Evolutionary conservation across 1,140 invertebrate genomes (phyloP).

Genomic region (Homalodisca vitripennis): DNA sequence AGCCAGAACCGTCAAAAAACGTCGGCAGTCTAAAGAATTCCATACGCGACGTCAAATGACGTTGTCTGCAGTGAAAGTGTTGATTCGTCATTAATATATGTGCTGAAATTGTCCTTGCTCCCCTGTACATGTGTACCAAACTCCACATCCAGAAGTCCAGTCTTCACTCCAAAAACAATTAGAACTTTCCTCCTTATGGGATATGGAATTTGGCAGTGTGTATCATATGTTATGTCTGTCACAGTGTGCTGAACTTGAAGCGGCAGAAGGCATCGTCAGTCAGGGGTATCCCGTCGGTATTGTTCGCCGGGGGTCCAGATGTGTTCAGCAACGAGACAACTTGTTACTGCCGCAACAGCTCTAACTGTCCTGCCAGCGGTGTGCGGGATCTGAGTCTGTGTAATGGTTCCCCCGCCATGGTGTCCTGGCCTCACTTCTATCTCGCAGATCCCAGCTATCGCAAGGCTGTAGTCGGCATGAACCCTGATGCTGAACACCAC

Average conservation of each 20-base stretch:
- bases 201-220: no score
- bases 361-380: constrained; percentile 6
- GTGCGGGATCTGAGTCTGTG: constrained; percentile 51
- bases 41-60: no score
- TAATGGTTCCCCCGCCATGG: constrained; percentile 60
- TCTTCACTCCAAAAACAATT: no score
- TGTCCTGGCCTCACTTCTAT: constrained; percentile 72
- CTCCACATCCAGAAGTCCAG: no score
- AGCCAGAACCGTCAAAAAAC: no score
- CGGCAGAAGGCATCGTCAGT: not conserved
- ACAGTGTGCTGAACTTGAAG: not conserved
- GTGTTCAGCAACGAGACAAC: constrained; percentile 28
- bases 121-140: no score
- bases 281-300: not conserved
- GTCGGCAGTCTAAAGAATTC: no score
- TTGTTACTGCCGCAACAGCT: constrained; percentile 9
- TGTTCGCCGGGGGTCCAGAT: not conserved
- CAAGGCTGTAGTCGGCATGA: constrained; percentile 56
- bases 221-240: not conserved
- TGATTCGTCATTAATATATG: no score
- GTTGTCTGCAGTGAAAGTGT: no score
- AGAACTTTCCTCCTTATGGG: no score
- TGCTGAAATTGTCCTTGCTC: no score
- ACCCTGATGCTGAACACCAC: constrained; percentile 57
- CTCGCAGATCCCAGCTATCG: constrained; percentile 58